Evolutionary conservation across 2,797 vertebrate genomes (phyloP), one percentile per base, ranked within the genome.

Genomic region (Platalea minor): DNA sequence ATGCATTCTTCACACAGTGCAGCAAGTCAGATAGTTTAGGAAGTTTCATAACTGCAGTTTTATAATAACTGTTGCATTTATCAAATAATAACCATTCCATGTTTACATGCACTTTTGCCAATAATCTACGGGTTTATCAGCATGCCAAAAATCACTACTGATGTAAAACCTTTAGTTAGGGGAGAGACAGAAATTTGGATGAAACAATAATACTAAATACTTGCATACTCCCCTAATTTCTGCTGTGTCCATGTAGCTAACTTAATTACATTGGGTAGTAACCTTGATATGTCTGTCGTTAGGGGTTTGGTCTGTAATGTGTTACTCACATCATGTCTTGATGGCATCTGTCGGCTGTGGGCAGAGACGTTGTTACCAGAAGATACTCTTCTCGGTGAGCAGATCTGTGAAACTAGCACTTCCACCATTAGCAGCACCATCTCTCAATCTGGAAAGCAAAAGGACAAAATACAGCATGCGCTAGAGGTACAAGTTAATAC

Each of bases 301-400:
- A 99, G 99, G 98, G 99, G 99, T 31, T 99, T 99, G 6, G 99
- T 99, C 81, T 99, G 99, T 98, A 99, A 99, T n/a, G 99, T 99
- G 91, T 85, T 99, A 93, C 97, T 99, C 96, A 99, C 99, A 5
- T 99, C 99, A 16, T 99, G 99, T 88, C 98, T 99, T 51, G 99
- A 99, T 83, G 99, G 99, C 35, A 98, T 99, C 96, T 99, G 99
- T 97, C 98, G 99, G 75, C 96, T 99, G 61, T 99, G 99, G 99
- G 99, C 99, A 33, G 99, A 99, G 97, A 99, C 99, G 0, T 89
- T 99, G 86, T 95, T 99, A 65, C 99, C 99, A 5, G 99, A 99
- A 97, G 99, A 99, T 95, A 98, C 98, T 92, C 98, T 99, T 85
- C 98, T 99, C 18, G 99, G 99, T 46, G 99, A 99, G 77, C 99